These are phyloP conservation scores for Cheilosia variabilis DNA, from an alignment of 2,888 invertebrate species.

Conservation along the genomic window DNA sequence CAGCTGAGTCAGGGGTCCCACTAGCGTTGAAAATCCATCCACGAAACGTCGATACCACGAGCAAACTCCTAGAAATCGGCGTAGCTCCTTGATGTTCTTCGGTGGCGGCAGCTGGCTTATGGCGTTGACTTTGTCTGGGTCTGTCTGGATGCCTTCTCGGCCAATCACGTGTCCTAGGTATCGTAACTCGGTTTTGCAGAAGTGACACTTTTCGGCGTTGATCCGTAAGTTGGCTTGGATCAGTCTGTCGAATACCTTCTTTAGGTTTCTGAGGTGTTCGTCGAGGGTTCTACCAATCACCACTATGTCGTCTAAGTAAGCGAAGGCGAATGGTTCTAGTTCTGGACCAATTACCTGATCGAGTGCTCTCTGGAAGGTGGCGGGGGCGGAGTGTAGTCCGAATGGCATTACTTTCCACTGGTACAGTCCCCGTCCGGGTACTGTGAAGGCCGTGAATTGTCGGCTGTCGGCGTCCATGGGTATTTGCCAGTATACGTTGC, in stretches of 20 bases:
- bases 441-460: not conserved
- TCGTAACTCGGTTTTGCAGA: not conserved
- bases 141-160: not conserved
- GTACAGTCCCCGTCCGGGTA: not conserved
- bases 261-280: not conserved
- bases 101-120: not conserved
- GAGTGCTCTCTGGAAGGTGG: not conserved
- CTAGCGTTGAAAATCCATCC: not conserved
- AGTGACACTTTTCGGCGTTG: not conserved
- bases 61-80: not conserved
- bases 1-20: not conserved
- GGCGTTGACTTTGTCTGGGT: not conserved
- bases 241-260: not conserved
- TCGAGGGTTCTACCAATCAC: not conserved
- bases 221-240: not conserved
- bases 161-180: not conserved
- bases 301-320: not conserved
- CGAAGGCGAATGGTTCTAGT: not conserved
- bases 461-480: not conserved
- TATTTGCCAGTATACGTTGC: not conserved
- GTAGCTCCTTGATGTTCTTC: not conserved
- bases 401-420: conserved; percentile 6
- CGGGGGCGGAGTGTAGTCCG: not conserved
- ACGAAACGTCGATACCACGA: not conserved
- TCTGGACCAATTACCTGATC: not conserved